Evolutionary conservation across 2,113 vertebrate species (phyloP), one percentile per base, ranked within the genome.

Genomic region (Actenoides hombroni): DNA sequence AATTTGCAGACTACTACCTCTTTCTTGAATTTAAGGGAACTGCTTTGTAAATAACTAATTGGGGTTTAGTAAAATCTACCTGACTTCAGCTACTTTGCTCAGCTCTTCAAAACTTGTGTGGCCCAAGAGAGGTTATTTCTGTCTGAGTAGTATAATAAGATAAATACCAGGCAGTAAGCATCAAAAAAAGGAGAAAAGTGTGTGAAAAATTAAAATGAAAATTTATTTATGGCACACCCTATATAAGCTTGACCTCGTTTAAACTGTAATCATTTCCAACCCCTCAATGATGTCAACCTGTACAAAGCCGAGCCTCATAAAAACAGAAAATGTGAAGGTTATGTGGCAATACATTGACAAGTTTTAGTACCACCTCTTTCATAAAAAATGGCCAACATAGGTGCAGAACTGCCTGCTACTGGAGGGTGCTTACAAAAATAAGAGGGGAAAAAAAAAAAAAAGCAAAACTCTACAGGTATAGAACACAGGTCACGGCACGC

Each of bases 331-430:
- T 3, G 2, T 79, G 81, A 89, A 91, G 65, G 70, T 49, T 94
- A 79, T 59, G 53, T 82, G 88, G 92, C 92, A 96, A 79, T 89
- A 88, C 70, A 92, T 74, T 94, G 86, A 93, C 86, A 95, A 89
- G 83, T 87, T 94, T 94, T 92, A 94, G 79, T 85, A 20, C 39
- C 53, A 86, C 69, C 16, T 79, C 83, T 93, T 92, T 94, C 92
- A 69, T 11, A 89, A 70, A n/a, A 69, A 95, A 67, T 37, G 77
- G 31, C 69, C 69, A 92, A 35, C 20, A 11, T 71, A 61, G 74
- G 65, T 54, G 53, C 65, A 85, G 80, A 95, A 69, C 68, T 59
- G 86, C 24, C 77, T 91, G 92, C 94, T 81, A 65, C 83, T 57
- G 69, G 33, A 25, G 33, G 61, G 69, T 53, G 17, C 69, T 82